These are phyloP conservation scores for Odontocolon sp. DNA, from an alignment of 2,888 invertebrate species.

Conservation along the genomic window DNA sequence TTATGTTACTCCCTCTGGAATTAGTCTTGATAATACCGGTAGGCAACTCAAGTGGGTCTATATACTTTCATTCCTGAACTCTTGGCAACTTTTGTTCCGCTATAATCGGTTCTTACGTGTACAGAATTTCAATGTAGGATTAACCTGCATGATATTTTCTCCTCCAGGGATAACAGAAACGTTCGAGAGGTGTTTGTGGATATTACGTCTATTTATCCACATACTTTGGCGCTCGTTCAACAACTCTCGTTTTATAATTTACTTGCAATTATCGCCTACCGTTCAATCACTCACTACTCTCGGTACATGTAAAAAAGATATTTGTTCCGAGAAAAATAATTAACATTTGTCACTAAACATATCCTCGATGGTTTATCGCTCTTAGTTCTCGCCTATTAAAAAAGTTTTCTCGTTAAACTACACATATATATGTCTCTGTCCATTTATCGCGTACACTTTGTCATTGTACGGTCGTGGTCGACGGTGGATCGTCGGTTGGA, in stretches of 20 bases:
- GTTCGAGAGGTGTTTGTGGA: no score
- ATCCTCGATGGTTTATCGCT: not conserved
- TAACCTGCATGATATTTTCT: slow-evolving; percentile 33
- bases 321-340: no score
- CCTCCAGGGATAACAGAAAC: slow-evolving; percentile 14
- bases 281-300: not conserved
- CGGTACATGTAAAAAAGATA: not conserved
- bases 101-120: no score
- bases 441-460: no score
- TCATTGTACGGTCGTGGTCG: no score
- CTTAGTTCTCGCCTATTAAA: not conserved
- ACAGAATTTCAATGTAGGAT: not conserved
- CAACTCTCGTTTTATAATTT: not conserved
- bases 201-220: slow-evolving; percentile 38
- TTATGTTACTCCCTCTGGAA: no score
- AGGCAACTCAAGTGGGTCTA: no score
- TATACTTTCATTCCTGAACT: no score
- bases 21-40: no score
- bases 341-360: not conserved
- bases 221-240: slow-evolving; percentile 47
- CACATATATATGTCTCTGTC: no score
- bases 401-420: slow-evolving; percentile 18
- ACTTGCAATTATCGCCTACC: slow-evolving; percentile 3
- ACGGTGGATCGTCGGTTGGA: no score
- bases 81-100: no score